Percentiles rank a stretch among this genome's conserved stretches.
Conservation (phyloP, 35 echinoderm and acorn worm species). For the Heliocidaris erythrogramma region DNA sequence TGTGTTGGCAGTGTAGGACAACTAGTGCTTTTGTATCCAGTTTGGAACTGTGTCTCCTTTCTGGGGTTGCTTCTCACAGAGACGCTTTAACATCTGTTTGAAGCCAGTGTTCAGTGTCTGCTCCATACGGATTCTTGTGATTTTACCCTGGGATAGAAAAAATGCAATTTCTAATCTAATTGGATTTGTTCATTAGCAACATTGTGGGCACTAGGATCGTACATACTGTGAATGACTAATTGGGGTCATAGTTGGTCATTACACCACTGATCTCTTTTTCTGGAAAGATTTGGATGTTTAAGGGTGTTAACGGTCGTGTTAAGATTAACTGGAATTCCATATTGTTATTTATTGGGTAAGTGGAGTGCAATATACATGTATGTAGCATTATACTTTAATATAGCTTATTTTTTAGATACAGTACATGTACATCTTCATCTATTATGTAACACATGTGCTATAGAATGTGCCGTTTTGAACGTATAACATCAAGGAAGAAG, state of each 20-base stretch:
- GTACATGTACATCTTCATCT: too few species aligned
- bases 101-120: not conserved
- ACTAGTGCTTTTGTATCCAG: not conserved
- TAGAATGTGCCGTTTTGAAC: too few species aligned
- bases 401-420: too few species aligned
- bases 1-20: not conserved
- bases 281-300: not conserved
- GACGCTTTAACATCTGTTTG: constrained; percentile 1
- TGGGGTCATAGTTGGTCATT: not conserved
- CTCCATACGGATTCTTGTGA: not conserved
- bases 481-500: too few species aligned
- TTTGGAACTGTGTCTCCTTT: not conserved
- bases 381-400: too few species aligned
- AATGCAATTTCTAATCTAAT: too few species aligned
- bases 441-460: too few species aligned
- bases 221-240: not conserved
- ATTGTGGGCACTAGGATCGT: not conserved
- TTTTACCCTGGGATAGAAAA: too few species aligned
- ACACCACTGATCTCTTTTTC: not conserved
- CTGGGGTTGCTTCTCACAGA: not conserved
- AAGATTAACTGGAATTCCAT: not conserved
- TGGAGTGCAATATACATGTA: too few species aligned
- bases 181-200: too few species aligned
- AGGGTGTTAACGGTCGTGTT: too few species aligned
- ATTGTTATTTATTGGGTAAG: not conserved